Percentiles rank a stretch among this genome's conserved stretches.
Evolutionary conservation across 2,797 vertebrate genomes (phyloP).

Genomic region (Sternarchorhynchus goeldii): DNA sequence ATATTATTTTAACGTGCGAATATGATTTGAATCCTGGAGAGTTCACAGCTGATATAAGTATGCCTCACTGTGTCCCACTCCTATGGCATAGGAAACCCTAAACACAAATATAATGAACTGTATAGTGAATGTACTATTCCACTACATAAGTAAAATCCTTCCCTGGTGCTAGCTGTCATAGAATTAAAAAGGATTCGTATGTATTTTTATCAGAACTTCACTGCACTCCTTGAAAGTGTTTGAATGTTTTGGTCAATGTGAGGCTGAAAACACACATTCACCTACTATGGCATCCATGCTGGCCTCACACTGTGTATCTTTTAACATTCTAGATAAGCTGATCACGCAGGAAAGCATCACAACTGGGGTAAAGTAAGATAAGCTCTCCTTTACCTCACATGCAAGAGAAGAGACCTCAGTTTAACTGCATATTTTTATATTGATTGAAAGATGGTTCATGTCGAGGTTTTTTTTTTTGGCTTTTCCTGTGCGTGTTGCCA

Average conservation of each 20-base stretch:
- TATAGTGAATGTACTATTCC: slow-evolving; percentile 56
- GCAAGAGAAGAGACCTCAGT: slow-evolving; percentile 51
- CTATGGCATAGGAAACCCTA: slow-evolving; percentile 30
- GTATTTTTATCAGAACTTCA: slow-evolving; percentile 43
- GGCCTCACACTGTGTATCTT: slow-evolving; percentile 55
- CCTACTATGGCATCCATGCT: slow-evolving; percentile 17
- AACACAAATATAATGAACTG: slow-evolving; percentile 19
- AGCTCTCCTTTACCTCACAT: slow-evolving; percentile 56
- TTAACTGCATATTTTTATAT: slow-evolving; percentile 50
- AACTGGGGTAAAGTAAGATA: slow-evolving; percentile 42
- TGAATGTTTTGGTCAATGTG: slow-evolving; percentile 44
- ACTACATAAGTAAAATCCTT: slow-evolving; percentile 47
- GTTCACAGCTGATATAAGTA: slow-evolving; percentile 70
- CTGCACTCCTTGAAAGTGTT: slow-evolving; percentile 44
- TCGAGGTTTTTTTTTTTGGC: slow-evolving; percentile 6
- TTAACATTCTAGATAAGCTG: slow-evolving; percentile 34
- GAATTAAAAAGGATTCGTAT: slow-evolving; percentile 35
- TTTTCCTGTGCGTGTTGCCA: slow-evolving; percentile 40
- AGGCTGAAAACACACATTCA: slow-evolving; percentile 7
- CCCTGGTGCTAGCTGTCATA: slow-evolving; percentile 57
- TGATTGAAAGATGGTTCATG: background rate
- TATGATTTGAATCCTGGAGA: slow-evolving; percentile 71
- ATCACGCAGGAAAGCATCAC: slow-evolving; percentile 32
- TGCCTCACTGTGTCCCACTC: slow-evolving; percentile 75
- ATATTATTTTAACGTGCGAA: slow-evolving; percentile 61